A percentile compares a stretch with the other conserved stretches of the same genome.
These are phyloP conservation scores for Pontoporia blainvillei DNA, from an alignment of 2,113 vertebrate species.

Conservation along the genomic window DNA sequence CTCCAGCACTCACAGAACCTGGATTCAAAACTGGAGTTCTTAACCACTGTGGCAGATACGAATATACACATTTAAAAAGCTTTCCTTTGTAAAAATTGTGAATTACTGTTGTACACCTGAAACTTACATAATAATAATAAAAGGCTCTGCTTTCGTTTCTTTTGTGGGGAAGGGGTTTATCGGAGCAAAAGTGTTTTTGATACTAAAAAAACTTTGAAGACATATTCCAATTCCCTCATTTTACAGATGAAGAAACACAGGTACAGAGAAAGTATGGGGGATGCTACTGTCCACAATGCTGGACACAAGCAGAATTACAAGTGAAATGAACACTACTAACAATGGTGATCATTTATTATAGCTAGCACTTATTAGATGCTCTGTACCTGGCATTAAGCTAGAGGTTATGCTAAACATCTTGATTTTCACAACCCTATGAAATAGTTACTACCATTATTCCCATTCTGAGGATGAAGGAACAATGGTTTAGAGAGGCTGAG, in stretches of 20 bases:
- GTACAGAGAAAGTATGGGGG: not conserved
- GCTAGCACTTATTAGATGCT: not conserved
- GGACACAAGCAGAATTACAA: not conserved
- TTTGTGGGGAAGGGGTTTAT: not conserved
- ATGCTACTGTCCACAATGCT: not conserved
- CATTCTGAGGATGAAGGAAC: not conserved
- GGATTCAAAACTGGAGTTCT: not conserved
- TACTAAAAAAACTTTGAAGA: not conserved
- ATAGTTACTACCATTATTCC: not conserved
- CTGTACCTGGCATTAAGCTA: not conserved
- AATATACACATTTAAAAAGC: not conserved
- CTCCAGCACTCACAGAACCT: not conserved
- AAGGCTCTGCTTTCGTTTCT: not conserved
- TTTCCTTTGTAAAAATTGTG: not conserved
- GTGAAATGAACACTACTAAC: not conserved
- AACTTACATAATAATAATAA: not conserved
- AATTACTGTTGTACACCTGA: not conserved
- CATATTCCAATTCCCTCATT: not conserved
- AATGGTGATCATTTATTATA: not conserved
- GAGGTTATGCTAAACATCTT: not conserved
- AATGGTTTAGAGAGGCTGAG: not conserved
- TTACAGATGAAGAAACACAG: not conserved
- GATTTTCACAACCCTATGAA: not conserved
- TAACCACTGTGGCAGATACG: not conserved
- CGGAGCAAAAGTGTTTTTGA: not conserved